Evolutionary conservation across 2,888 invertebrate genomes (phyloP).

Genomic region (Eucera pruinosa): DNA sequence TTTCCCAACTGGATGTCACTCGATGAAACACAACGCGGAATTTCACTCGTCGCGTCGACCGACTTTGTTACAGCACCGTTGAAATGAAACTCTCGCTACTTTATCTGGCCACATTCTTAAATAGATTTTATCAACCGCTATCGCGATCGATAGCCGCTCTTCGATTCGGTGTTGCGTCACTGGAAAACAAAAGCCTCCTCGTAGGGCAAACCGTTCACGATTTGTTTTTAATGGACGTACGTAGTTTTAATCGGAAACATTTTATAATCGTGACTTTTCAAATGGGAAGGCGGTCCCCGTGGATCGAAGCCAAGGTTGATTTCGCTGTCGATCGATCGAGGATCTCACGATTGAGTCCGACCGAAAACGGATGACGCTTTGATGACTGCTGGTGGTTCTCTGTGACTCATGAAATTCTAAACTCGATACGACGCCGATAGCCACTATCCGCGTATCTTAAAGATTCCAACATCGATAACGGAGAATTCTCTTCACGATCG

Average conservation of each 20-base stretch:
- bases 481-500: neutral
- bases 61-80: too few species aligned
- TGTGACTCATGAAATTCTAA: slow-evolving; percentile 16
- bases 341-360: neutral
- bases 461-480: neutral
- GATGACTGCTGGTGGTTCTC: neutral
- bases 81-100: neutral
- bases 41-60: too few species aligned
- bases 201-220: too few species aligned
- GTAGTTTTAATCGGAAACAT: neutral
- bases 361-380: neutral
- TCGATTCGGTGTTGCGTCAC: neutral
- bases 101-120: slow-evolving; percentile 25
- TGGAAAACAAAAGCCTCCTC: neutral
- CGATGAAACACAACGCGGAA: too few species aligned
- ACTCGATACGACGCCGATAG: neutral
- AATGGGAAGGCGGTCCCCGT: neutral
- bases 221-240: neutral
- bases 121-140: slow-evolving; percentile 24
- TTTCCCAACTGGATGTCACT: too few species aligned
- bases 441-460: slow-evolving; percentile 4
- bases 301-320: slow-evolving; percentile 37
- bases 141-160: slow-evolving; percentile 3
- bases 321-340: slow-evolving; percentile 29
- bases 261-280: neutral